These are phyloP conservation scores for Conus betulinus DNA, from an alignment of 1,140 invertebrate genomes.

Conservation along the genomic window DNA sequence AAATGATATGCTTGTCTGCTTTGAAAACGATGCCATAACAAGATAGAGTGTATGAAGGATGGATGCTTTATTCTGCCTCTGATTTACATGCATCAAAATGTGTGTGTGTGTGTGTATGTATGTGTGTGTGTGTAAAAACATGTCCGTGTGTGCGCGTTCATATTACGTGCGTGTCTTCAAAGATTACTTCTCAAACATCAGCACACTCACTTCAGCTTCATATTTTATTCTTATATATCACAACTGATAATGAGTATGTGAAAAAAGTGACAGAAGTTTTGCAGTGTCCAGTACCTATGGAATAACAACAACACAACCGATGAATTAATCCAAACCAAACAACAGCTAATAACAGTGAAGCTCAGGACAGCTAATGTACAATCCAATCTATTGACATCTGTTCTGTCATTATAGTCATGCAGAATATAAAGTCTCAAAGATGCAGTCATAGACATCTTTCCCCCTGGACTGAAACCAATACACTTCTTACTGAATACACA, in stretches of 20 bases:
- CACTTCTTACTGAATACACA: not conserved
- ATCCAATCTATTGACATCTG: not conserved
- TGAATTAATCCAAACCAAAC: constrained; percentile 17
- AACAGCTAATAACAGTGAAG: not conserved
- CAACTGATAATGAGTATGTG: constrained; percentile 27
- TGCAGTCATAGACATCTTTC: not conserved
- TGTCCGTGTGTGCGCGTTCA: not conserved
- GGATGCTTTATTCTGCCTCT: too few species aligned
- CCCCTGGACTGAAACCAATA: not conserved
- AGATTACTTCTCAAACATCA: not conserved
- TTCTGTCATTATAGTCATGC: not conserved
- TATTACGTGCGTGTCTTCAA: not conserved
- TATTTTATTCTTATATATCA: constrained; percentile 15
- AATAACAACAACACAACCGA: constrained; percentile 18
- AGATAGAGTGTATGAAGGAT: too few species aligned
- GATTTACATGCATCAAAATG: not conserved
- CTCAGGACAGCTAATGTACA: not conserved
- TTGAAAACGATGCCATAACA: too few species aligned
- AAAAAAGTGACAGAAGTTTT: not conserved
- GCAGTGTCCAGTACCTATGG: constrained; percentile 1
- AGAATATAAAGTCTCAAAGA: not conserved
- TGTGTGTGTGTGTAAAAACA: not conserved
- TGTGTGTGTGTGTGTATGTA: not conserved
- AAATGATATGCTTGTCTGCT: too few species aligned
- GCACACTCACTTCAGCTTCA: not conserved